Conservation (phyloP, 2,797 vertebrate genomes). For the Thunnus albacares region DNA sequence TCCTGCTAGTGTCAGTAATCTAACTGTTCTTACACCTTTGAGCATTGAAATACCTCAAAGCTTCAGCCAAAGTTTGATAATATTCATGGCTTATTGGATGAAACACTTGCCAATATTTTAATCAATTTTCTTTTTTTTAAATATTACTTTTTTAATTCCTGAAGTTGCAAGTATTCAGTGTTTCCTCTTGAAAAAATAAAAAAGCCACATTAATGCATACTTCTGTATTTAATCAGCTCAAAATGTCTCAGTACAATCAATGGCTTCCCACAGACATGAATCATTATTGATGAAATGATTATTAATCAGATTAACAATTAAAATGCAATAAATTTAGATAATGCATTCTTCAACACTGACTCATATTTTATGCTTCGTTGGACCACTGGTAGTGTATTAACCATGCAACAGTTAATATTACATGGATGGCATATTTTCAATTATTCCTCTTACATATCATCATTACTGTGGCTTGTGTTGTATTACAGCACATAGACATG, state of each 20-base stretch:
- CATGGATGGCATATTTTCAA: conserved; percentile 22
- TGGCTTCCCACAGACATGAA: conserved; percentile 2
- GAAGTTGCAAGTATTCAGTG: not conserved
- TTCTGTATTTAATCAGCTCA: conserved; percentile 19
- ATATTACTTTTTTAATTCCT: not conserved
- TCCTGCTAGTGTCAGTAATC: not conserved
- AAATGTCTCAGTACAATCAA: conserved; percentile 28
- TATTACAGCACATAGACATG: conserved; percentile 9
- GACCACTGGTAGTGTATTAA: not conserved
- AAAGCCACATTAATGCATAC: not conserved
- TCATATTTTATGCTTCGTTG: conserved; percentile 17
- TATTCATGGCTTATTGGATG: too few relatives aligned
- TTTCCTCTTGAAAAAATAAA: not conserved
- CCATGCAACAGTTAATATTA: not conserved
- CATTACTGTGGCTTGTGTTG: not conserved
- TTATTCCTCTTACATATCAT: not conserved
- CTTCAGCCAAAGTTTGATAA: too few relatives aligned
- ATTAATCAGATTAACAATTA: conserved; percentile 48
- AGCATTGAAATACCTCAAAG: too few relatives aligned
- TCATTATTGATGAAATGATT: conserved; percentile 36
- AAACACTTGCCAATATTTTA: too few relatives aligned
- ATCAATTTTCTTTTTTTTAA: too few relatives aligned
- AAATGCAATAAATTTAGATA: conserved; percentile 49
- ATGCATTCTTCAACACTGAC: conserved; percentile 25
- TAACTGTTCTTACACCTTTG: not conserved